Conservation (phyloP, 2,113 vertebrate genomes). For the Eupsittula cactorum region DNA sequence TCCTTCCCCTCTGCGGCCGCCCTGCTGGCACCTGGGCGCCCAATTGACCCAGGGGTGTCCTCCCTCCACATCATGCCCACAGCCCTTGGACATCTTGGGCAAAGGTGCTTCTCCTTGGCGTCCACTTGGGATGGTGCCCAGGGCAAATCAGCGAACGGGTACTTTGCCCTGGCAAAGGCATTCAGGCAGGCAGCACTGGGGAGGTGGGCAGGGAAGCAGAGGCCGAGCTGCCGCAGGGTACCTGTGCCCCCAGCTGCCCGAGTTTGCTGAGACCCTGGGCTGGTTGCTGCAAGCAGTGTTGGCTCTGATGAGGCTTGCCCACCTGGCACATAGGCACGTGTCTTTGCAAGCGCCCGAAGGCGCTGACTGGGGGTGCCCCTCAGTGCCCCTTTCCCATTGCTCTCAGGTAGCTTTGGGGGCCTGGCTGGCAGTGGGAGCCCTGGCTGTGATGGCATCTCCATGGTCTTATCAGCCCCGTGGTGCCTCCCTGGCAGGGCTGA, state of each 20-base stretch:
- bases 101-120: slow-evolving; percentile 29
- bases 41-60: background rate
- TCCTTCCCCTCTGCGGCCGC: background rate
- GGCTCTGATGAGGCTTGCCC: background rate
- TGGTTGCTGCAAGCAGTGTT: rapidly evolving
- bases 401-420: background rate
- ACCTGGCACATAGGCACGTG: rapidly evolving
- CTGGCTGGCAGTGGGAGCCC: rapidly evolving
- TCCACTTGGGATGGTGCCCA: background rate
- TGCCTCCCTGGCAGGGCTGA: background rate
- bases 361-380: background rate
- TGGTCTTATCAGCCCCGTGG: background rate
- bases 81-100: background rate
- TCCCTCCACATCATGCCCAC: background rate
- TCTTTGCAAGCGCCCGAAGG: background rate
- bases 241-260: background rate
- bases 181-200: background rate
- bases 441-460: background rate
- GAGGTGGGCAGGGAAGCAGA: background rate
- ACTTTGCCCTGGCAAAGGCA: slow-evolving; percentile 39
- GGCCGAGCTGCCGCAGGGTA: background rate
- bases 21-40: background rate
- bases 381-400: rapidly evolving
- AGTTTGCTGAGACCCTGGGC: background rate
- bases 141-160: background rate